Base-by-base conservation (phyloP, 2,113 vertebrate species). In the Acinonyx jubatus region DNA sequence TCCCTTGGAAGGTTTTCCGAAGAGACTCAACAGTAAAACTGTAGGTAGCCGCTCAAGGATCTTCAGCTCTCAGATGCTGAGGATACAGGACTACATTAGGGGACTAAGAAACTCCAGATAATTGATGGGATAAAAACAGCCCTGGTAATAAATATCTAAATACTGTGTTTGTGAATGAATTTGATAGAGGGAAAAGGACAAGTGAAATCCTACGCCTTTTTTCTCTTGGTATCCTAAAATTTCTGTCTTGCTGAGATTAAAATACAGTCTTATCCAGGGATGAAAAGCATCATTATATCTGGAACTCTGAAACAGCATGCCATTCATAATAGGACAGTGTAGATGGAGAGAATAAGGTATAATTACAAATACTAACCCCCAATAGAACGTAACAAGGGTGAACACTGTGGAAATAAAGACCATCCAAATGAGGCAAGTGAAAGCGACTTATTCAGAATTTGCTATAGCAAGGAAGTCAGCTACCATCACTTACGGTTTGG, bases 201-300 rank as follows among this genome's bases (percentile, higher is more conserved):
- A 57, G 15, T 52, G 52, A 89, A 94, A 89, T 57, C 16, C 52
- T 48, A 27, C 38, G 36, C 18, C 2, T 69, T 84, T 87, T 81
- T 86, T 78, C 25, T 93, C 66, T 95, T 29, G 29, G 61, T 45
- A 14, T 61, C 45, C 41, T 78, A 82, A 96, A 76, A 71, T 80
- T 89, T 89, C 69, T 45, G 5, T 61, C 29, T 76, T 7, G 0
- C 31, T 80, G 16, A 79, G 31, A 94, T 38, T 52, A 69, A 74
- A 76, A 19, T 25, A n/a, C 74, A 82, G 14, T 66, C 55, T 90
- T 82, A 57, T 41, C 25, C 48, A 86, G 27, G 7, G 10, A 61
- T 87, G 27, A 94, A 94, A 93, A 85, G 27, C 31, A 87, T 66
- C 65, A 48, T 91, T 90, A 48, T 45, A 81, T 86, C 27, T 82